Conservation (phyloP, 2,113 vertebrate genomes). For the Myrmecobius fasciatus region DNA sequence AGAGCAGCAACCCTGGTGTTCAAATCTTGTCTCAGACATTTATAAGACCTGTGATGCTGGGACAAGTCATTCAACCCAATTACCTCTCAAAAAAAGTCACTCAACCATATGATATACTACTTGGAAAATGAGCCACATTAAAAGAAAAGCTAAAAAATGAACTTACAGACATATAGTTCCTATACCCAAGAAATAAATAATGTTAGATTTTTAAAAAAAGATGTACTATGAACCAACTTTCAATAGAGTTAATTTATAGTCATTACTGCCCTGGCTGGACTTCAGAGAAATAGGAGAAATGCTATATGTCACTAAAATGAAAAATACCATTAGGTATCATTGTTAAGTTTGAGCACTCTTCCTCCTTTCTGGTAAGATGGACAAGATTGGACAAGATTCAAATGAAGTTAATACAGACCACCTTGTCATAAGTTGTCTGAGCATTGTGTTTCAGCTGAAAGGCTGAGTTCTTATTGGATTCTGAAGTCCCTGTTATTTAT, state of each 20-base stretch:
- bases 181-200: neutral
- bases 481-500: neutral
- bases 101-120: neutral
- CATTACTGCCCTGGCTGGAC: constrained; percentile 7
- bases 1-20: neutral
- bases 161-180: neutral
- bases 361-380: neutral
- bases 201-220: neutral
- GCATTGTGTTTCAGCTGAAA: neutral
- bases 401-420: neutral
- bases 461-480: neutral
- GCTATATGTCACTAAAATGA: neutral
- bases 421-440: neutral
- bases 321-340: neutral
- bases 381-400: neutral
- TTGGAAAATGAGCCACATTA: neutral
- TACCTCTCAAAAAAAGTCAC: neutral
- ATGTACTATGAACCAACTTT: constrained; percentile 21
- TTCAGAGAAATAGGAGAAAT: constrained; percentile 5
- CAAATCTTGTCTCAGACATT: neutral
- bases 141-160: neutral
- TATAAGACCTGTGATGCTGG: neutral
- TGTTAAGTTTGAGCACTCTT: neutral
- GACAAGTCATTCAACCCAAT: neutral
- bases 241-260: constrained; percentile 35